Base-by-base conservation (phyloP, 1,140 invertebrate genomes). In the Pollicipes pollicipes region DNA sequence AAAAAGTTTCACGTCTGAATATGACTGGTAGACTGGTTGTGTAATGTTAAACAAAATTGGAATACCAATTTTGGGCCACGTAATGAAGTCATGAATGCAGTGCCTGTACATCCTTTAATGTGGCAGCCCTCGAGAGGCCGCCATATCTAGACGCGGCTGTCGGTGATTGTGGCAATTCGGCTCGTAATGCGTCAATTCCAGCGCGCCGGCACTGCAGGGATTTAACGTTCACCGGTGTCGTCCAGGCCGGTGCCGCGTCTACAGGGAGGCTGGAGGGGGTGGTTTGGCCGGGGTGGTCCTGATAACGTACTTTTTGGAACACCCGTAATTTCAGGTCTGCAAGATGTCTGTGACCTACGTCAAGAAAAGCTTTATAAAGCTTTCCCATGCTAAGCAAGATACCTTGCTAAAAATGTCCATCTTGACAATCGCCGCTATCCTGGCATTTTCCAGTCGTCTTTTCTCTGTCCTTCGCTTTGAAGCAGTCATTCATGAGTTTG, bases 401-500 rank as follows among this genome's bases (percentile, higher is more conserved):
- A 96, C 93, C 63, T 85, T 97, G 74, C 83, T 97, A 72, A 97
- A 97, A 79, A 83, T 97, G 77, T 86, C 89, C 71, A 90, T 97
- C 79, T 84, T 98, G 68, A 90, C 93, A 66, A 84, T 94, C 77
- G 93, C 93, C 75, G 90, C 90, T 71, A 87, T 97, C 77, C 83
- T 98, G 75, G 95, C 95, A 64, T 98, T 98, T 84, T 92, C 91
- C 35, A 95, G 91, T 27, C 85, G 95, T 71, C 81, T 98, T 27
- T 98, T 97, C 80, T 97, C 95, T 29, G 95, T 98, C n/a, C 80
- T 98, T 70, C 84, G 94, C 68, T 98, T 95, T 81, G 95, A 98
- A 81, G 95, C 92, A 81, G 94, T 98, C 8, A 98, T 98, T 76
- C 95, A 98, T 82, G 95, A 98, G 81, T 98, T 98, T 82, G 95